A percentile compares a stretch with the other conserved stretches of the same genome.
Evolutionary conservation across 2,113 vertebrate species (phyloP).

Genomic region (Aythya baeri): DNA sequence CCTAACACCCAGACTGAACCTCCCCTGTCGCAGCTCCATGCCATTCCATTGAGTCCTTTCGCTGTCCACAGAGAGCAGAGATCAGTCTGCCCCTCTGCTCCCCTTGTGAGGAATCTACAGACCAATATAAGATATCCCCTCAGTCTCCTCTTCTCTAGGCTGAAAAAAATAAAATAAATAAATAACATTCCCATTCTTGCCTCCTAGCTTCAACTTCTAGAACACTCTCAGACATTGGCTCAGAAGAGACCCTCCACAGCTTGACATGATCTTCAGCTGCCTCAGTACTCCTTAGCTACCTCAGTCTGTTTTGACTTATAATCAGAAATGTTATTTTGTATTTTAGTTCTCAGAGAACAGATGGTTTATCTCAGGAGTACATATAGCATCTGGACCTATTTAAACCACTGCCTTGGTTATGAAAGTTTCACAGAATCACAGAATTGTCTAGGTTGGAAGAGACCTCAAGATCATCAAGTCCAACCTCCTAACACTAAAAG

Average conservation of each 20-base stretch:
- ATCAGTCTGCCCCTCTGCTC: too few relatives aligned
- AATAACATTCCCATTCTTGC: background rate
- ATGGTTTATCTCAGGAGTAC: background rate
- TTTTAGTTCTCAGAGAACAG: background rate
- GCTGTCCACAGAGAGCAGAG: background rate
- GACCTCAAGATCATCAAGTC: too few relatives aligned
- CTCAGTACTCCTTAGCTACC: background rate
- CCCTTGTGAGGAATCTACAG: background rate
- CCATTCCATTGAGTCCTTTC: background rate
- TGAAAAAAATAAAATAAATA: background rate
- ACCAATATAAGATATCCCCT: background rate
- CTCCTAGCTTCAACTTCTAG: background rate
- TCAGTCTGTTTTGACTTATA: background rate
- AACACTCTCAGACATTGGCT: background rate
- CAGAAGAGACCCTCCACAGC: background rate
- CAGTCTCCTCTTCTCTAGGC: background rate
- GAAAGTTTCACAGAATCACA: background rate
- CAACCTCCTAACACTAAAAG: too few relatives aligned
- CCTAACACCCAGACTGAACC: background rate
- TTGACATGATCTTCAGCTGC: background rate
- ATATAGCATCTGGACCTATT: background rate
- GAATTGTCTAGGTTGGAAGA: too few relatives aligned
- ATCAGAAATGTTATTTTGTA: background rate
- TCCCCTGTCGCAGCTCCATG: background rate
- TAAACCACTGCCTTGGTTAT: background rate